Evolutionary conservation across 2,797 vertebrate species (phyloP), one percentile per base, ranked within the genome.

Genomic region (Apogon talboti): DNA sequence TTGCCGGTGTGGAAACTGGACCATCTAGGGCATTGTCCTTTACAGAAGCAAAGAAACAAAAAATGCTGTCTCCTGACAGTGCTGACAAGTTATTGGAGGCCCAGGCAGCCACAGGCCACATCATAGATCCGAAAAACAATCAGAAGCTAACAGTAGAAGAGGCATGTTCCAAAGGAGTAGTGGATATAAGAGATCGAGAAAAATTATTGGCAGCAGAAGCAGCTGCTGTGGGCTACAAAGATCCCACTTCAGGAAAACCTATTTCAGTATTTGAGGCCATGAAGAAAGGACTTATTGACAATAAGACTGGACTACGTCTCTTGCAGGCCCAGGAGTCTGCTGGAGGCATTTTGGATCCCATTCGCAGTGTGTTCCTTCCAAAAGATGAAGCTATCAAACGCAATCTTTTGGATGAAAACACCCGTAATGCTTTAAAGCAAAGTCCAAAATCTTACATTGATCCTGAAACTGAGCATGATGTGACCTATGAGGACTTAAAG

Each of bases 21-120:
- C 24, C 4, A 3, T 28, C 24, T 3, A 28, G 4, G 24, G 24
- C 24, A 28, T 4, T 42, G 11, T 14, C 40, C n/a, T n/a, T 42
- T 4, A 6, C 13, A 1, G 40, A 42, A n/a, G 40, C 40, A 74
- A 96, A 96, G 76, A 92, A 94, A 59, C 93, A 95, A 74, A 91
- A 94, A 35, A 67, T 97, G 1, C 76, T 98, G 48, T 78, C 93
- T 16, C 80, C 92, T 3, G 93, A 96, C 45, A 92, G 92, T 0
- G 93, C 95, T 37, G 83, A 95, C 74, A 91, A 95, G 82, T 93
- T 98, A 9, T 82, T 98, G 28, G 96, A 98, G 82, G 96, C 96
- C 19, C 97, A 98, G 75, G 97, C 96, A 56, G 96, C 97, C 30
- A 98, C 96, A 2, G 97, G 97, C 7, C 93, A 96, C 0, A 93